Conservation (phyloP, 2,888 invertebrate genomes). For the Melinaea marsaeus region DNA sequence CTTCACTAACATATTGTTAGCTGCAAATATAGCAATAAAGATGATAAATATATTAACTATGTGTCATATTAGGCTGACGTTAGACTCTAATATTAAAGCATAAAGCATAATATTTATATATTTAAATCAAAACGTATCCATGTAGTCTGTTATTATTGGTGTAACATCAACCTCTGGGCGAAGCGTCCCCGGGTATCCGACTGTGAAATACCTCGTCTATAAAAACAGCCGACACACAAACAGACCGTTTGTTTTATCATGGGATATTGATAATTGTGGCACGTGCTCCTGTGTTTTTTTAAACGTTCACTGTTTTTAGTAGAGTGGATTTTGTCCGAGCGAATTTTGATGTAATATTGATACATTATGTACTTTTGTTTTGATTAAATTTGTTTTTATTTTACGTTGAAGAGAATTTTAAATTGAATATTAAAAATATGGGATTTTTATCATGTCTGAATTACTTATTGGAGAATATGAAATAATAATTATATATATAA, state of each 20-base stretch:
- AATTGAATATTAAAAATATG: too few relatives aligned
- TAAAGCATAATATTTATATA: not conserved
- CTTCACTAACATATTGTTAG: constrained; percentile 24
- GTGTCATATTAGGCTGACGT: not conserved
- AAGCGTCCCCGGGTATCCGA: constrained; percentile 19
- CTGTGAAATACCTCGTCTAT: constrained; percentile 41
- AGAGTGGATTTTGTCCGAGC: constrained; percentile 29
- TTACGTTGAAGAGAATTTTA: too few relatives aligned
- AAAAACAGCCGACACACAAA: constrained; percentile 64
- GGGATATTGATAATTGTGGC: constrained; percentile 74
- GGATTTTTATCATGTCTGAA: too few relatives aligned
- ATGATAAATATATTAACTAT: not conserved
- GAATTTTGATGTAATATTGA: constrained; percentile 31
- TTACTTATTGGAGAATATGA: too few relatives aligned
- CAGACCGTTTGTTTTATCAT: constrained; percentile 70
- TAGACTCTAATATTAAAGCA: too few relatives aligned
- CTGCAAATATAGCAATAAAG: constrained; percentile 18
- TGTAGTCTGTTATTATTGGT: not conserved
- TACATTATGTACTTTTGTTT: not conserved
- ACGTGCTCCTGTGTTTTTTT: constrained; percentile 50
- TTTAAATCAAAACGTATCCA: not conserved
- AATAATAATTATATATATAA: too few relatives aligned
- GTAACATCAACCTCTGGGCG: constrained; percentile 4
- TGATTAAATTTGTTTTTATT: too few relatives aligned
- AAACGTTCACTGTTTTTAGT: constrained; percentile 45